Conservation (phyloP, 2,797 vertebrate species). For the Uromys caudimaculatus region DNA sequence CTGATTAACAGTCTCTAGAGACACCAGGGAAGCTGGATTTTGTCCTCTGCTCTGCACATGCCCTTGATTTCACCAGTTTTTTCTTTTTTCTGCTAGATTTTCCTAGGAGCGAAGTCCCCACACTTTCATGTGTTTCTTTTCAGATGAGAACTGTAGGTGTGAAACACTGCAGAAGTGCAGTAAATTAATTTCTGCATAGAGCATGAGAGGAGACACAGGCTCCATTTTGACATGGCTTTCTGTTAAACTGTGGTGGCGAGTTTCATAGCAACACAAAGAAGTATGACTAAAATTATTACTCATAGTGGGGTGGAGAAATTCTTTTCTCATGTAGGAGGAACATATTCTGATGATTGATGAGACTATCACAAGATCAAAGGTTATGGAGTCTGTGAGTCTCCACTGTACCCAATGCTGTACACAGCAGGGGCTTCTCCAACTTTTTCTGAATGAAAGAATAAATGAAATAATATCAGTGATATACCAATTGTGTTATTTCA, state of each 20-base stretch:
- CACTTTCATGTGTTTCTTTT: neutral
- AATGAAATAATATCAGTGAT: neutral
- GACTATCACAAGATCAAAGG: neutral
- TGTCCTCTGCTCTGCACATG: neutral
- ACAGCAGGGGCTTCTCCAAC: neutral
- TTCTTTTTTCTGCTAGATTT: conserved; percentile 36
- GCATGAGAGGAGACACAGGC: neutral
- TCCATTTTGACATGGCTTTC: conserved; percentile 21
- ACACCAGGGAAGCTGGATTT: neutral
- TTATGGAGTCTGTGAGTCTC: neutral
- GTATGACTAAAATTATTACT: neutral
- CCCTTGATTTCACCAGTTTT: conserved; percentile 26
- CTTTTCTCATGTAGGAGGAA: neutral
- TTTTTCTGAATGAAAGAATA: neutral
- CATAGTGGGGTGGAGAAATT: neutral
- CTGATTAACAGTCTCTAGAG: conserved; percentile 40
- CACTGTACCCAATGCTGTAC: neutral
- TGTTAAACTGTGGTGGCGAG: neutral
- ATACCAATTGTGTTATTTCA: neutral
- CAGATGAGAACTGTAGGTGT: neutral
- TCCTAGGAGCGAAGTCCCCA: neutral
- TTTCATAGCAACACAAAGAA: neutral
- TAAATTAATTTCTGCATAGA: conserved; percentile 28
- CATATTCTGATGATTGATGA: neutral
- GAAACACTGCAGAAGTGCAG: conserved; percentile 8